These are phyloP conservation scores for Psammodynastes pulverulentus DNA, from an alignment of 2,113 vertebrate genomes.

Conservation along the genomic window DNA sequence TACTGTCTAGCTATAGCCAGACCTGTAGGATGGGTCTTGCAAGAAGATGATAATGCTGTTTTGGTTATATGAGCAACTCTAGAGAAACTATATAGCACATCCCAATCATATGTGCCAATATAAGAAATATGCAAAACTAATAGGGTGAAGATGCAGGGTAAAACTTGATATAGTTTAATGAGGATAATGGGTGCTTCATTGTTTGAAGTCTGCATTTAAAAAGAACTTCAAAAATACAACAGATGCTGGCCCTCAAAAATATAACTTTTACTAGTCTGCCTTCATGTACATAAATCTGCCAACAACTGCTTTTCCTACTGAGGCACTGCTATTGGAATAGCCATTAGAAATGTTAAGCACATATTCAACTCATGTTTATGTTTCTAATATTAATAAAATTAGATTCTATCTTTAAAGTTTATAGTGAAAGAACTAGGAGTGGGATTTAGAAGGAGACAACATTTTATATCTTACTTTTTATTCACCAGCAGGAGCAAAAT, in stretches of 20 bases:
- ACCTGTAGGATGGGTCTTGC: background rate
- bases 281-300: background rate
- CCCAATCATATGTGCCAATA: background rate
- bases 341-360: background rate
- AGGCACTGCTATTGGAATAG: background rate
- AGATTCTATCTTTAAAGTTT: slow-evolving; percentile 9
- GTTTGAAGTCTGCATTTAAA: background rate
- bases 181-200: background rate
- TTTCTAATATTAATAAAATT: background rate
- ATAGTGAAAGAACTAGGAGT: background rate
- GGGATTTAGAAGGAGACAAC: background rate
- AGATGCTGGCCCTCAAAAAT: background rate
- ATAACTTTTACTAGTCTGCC: background rate
- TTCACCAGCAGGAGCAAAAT: background rate
- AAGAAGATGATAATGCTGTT: background rate
- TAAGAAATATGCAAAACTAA: background rate
- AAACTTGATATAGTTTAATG: background rate
- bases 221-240: background rate
- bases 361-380: slow-evolving; percentile 2
- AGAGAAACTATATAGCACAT: background rate
- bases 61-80: background rate
- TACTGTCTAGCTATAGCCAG: background rate
- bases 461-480: background rate
- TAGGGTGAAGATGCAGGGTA: background rate
- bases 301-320: background rate